A percentile compares a stretch with the other conserved stretches of the same genome.
phyloP scores from a whole-genome alignment of 2,888 invertebrate species.

The Drosophila mimica region DNA sequence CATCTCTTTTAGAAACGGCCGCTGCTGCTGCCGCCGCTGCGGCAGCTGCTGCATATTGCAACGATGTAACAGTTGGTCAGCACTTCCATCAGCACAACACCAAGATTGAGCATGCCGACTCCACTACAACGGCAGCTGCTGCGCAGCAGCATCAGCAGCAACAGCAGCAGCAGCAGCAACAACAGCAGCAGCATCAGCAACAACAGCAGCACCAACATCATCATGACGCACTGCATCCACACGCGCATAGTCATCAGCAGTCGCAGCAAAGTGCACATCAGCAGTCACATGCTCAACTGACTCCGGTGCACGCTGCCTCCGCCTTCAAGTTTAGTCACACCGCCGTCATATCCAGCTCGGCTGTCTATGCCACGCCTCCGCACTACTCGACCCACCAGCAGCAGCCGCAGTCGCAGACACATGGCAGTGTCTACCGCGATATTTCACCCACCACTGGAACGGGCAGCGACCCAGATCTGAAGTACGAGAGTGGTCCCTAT shows the following conservation, averaged over 20 bases:
- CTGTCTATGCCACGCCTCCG: conserved; percentile 69
- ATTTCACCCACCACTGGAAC: conserved; percentile 70
- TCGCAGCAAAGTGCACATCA: conserved; percentile 58
- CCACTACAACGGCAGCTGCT: conserved; percentile 81
- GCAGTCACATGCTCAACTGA: conserved; percentile 63
- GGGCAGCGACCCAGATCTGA: conserved; percentile 75
- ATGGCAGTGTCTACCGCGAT: conserved; percentile 65
- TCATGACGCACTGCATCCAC: conserved; percentile 54
- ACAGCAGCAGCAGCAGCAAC: conserved; percentile 66
- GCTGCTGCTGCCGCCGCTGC: conserved; percentile 65
- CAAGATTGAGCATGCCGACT: conserved; percentile 84
- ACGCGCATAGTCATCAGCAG: conserved; percentile 58
- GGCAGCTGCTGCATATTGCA: conserved; percentile 78
- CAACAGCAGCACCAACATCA: conserved; percentile 60
- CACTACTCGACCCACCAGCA: conserved; percentile 67
- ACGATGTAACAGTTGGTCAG: conserved; percentile 73
- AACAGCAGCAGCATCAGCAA: conserved; percentile 60
- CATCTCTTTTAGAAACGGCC: conserved; percentile 61
- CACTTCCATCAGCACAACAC: conserved; percentile 77
- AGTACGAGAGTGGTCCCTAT: conserved; percentile 83
- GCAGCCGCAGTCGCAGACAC: conserved; percentile 63
- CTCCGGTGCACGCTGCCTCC: conserved; percentile 69
- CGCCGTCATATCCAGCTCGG: conserved; percentile 73
- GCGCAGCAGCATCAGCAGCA: conserved; percentile 13
- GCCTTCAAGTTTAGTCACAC: conserved; percentile 80